Percentiles rank a stretch among this genome's conserved stretches.
Conservation (phyloP, 2,113 vertebrate species). For the Bagarius yarrelli region DNA sequence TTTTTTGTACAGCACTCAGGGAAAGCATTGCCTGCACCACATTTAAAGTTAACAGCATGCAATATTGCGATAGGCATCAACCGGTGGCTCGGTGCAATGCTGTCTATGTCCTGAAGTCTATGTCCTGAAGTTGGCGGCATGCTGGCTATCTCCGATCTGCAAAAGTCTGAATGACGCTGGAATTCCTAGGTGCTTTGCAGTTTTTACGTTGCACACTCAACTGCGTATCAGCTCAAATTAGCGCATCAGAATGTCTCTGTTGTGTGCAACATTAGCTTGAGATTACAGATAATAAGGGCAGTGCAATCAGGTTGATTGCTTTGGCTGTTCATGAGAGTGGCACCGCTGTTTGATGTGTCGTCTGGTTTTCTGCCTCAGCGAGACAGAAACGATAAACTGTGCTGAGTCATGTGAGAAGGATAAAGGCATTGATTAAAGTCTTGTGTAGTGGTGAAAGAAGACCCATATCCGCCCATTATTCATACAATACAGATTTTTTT, state of each 20-base stretch:
- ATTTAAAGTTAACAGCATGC: slow-evolving; percentile 3
- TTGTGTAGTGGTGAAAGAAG: neutral
- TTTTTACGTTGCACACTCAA: slow-evolving; percentile 8
- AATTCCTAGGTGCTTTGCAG: slow-evolving; percentile 19
- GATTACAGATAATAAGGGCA: slow-evolving; percentile 58
- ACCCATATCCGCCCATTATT: neutral
- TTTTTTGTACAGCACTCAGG: slow-evolving; percentile 52
- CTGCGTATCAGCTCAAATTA: slow-evolving; percentile 26
- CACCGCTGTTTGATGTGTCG: slow-evolving; percentile 58
- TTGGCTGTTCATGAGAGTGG: slow-evolving; percentile 52
- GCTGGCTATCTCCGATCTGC: slow-evolving; percentile 45
- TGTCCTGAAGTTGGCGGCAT: slow-evolving; percentile 34
- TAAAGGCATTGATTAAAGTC: slow-evolving; percentile 10
- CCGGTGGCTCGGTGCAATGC: slow-evolving; percentile 5
- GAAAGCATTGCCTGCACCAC: slow-evolving; percentile 30
- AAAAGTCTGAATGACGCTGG: neutral
- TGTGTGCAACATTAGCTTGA: slow-evolving; percentile 57
- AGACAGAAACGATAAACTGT: slow-evolving; percentile 51
- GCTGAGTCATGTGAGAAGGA: slow-evolving; percentile 18
- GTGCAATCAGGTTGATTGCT: slow-evolving; percentile 58
- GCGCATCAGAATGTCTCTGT: slow-evolving; percentile 49
- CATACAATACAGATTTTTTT: neutral
- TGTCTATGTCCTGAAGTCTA: slow-evolving; percentile 40
- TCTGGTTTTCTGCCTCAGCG: slow-evolving; percentile 46
- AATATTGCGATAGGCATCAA: slow-evolving; percentile 40